A percentile compares a stretch with the other conserved stretches of the same genome.
These are phyloP conservation scores for Harpalus rubripes DNA, from an alignment of 2,888 invertebrate species.

Conservation along the genomic window DNA sequence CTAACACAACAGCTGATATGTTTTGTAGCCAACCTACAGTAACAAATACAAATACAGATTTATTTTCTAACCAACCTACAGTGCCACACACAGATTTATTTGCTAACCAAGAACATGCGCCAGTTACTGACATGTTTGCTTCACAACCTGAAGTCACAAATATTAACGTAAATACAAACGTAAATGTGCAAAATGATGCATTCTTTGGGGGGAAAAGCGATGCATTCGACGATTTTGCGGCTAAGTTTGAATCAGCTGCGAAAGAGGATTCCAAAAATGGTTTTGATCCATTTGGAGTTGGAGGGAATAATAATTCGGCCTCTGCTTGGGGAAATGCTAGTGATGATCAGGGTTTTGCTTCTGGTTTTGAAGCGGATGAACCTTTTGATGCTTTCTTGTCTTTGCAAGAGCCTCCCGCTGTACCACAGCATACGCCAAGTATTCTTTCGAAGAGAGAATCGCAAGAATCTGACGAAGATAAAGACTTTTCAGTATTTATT, in stretches of 20 bases:
- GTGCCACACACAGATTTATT: conserved; percentile 28
- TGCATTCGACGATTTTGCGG: conserved; percentile 92
- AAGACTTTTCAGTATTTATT: conserved; percentile 90
- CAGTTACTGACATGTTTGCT: conserved; percentile 40
- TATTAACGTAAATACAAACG: conserved; percentile 27
- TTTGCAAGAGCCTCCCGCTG: conserved; percentile 86
- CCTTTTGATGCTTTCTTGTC: conserved; percentile 90
- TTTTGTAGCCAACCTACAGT: conserved; percentile 11
- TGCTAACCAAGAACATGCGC: not conserved
- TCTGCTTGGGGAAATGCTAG: conserved; percentile 74
- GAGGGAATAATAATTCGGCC: conserved; percentile 72
- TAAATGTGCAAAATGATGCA: conserved; percentile 42
- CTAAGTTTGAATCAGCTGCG: conserved; percentile 89
- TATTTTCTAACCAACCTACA: conserved; percentile 19
- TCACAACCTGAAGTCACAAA: conserved; percentile 32
- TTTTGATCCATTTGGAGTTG: conserved; percentile 80
- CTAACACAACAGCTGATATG: conserved; percentile 40
- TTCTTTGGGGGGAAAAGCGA: conserved; percentile 76
- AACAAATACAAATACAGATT: conserved; percentile 20
- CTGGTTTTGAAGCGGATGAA: conserved; percentile 85
- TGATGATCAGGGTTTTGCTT: conserved; percentile 74
- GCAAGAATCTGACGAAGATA: conserved; percentile 88
- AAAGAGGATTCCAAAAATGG: conserved; percentile 77
- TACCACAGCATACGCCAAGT: conserved; percentile 84
- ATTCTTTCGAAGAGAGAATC: conserved; percentile 82